phyloP scores from a whole-genome alignment of 1,140 invertebrate genomes.

The Drosophila nasuta region DNA sequence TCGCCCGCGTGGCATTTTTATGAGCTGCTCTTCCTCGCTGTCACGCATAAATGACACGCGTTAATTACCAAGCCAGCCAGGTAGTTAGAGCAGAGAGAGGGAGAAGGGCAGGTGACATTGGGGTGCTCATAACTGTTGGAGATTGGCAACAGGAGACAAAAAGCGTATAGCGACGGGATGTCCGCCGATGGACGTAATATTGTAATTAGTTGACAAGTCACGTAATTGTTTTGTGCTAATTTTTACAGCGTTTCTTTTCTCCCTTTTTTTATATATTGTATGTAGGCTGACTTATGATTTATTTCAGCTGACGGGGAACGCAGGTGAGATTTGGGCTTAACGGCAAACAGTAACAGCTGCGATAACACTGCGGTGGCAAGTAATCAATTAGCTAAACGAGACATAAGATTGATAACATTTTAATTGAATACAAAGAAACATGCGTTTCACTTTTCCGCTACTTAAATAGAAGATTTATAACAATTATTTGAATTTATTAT shows the following conservation, averaged over 20 bases:
- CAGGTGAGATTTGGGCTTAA: conserved; percentile 4
- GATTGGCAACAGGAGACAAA: conserved; percentile 45
- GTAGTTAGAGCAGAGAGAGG: not conserved
- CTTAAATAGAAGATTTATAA: no score
- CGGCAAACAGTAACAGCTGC: not conserved
- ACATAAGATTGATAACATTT: conserved; percentile 19
- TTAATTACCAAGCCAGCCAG: conserved; percentile 64
- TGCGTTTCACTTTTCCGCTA: no score
- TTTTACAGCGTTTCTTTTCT: conserved; percentile 44
- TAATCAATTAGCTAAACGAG: conserved; percentile 20
- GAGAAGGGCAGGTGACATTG: not conserved
- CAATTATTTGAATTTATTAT: no score
- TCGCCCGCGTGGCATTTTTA: conserved; percentile 70
- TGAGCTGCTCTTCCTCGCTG: conserved; percentile 55
- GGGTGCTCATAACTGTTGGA: conserved; percentile 2
- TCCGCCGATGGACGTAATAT: conserved; percentile 67
- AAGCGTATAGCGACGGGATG: conserved; percentile 17
- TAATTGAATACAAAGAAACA: conserved; percentile 12
- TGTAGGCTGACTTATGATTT: conserved; percentile 24
- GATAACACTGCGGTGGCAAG: not conserved
- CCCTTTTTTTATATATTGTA: conserved; percentile 5
- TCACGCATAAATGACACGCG: conserved; percentile 75
- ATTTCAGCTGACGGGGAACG: not conserved
- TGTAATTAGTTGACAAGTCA: conserved; percentile 81
- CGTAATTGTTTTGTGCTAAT: conserved; percentile 71